These are phyloP conservation scores for Platichthys stellatus DNA, from an alignment of 2,113 vertebrate species.

Conservation along the genomic window DNA sequence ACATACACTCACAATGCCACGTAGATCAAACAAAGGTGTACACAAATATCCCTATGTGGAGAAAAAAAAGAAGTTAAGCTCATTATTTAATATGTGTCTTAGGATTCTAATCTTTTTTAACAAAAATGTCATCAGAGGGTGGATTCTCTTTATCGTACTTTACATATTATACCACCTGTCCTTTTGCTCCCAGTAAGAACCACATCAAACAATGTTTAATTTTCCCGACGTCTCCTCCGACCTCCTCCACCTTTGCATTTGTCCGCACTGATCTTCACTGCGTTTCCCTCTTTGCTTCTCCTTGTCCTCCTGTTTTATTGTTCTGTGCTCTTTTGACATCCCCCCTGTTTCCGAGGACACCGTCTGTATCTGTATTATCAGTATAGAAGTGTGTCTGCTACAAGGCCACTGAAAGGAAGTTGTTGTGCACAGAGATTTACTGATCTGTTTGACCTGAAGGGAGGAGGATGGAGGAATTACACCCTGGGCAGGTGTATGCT, in stretches of 20 bases:
- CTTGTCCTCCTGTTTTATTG: slow-evolving; percentile 26
- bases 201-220: slow-evolving; percentile 11
- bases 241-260: slow-evolving; percentile 32
- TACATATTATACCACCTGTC: slow-evolving; percentile 40
- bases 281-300: background rate
- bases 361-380: slow-evolving; percentile 20
- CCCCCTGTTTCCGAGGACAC: slow-evolving; percentile 2
- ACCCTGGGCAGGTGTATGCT: slow-evolving; percentile 52
- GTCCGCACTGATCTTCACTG: slow-evolving; percentile 10
- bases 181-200: slow-evolving; percentile 18
- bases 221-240: slow-evolving; percentile 19
- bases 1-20: slow-evolving; percentile 48
- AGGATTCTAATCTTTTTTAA: slow-evolving; percentile 22
- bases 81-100: slow-evolving; percentile 24
- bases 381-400: slow-evolving; percentile 20
- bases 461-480: slow-evolving; percentile 44
- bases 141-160: slow-evolving; percentile 16
- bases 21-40: slow-evolving; percentile 47
- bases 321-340: slow-evolving; percentile 20
- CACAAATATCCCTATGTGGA: slow-evolving; percentile 29
- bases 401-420: slow-evolving; percentile 47
- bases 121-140: background rate
- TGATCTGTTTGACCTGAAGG: slow-evolving; percentile 48
- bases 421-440: slow-evolving; percentile 55
- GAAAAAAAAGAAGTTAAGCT: slow-evolving; percentile 14